These are phyloP conservation scores for Drosophila varians DNA, from an alignment of 1,140 invertebrate genomes.

Conservation along the genomic window DNA sequence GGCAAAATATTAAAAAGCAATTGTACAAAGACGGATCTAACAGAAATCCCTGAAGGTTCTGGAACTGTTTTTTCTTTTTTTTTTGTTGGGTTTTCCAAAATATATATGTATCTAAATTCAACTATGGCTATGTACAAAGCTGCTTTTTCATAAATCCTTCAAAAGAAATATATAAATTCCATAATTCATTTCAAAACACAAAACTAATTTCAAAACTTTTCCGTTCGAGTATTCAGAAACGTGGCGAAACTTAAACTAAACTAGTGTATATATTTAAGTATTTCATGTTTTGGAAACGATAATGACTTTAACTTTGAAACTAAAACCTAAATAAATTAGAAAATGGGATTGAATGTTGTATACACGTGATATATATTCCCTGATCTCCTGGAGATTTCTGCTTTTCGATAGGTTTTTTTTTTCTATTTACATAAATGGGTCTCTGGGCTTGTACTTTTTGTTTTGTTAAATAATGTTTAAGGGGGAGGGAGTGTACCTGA, in stretches of 20 bases:
- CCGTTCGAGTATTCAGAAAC: neutral
- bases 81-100: neutral
- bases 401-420: too few species aligned
- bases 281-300: neutral
- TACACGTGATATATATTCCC: neutral
- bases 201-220: neutral
- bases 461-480: neutral
- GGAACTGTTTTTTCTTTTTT: neutral
- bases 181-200: neutral
- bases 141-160: too few species aligned
- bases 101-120: neutral
- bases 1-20: neutral
- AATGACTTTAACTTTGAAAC: neutral
- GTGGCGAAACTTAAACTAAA: neutral
- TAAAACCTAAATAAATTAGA: too few species aligned
- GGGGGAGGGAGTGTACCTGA: neutral
- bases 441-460: slow-evolving; percentile 24
- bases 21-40: neutral
- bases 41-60: neutral
- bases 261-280: neutral
- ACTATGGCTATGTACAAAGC: neutral
- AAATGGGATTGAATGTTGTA: too few species aligned
- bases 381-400: slow-evolving; percentile 11
- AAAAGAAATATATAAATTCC: neutral
- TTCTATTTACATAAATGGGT: slow-evolving; percentile 14